phyloP scores from a whole-genome alignment of 2,113 vertebrate species.

The human region DNA sequence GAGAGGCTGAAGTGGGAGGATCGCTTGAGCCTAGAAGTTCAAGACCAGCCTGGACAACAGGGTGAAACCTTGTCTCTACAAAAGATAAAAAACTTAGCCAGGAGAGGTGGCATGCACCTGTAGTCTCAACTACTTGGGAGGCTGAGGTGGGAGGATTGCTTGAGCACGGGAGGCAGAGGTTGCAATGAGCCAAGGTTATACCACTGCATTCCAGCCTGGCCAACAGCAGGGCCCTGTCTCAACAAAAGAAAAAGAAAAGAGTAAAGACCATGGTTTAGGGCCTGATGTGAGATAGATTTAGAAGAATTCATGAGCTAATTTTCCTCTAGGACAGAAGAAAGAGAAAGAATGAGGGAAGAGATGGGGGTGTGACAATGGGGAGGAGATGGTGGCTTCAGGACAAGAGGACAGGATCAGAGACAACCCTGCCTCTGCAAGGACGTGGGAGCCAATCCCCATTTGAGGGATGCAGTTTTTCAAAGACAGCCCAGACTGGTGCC shows the following conservation, averaged over 20 bases:
- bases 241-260: neutral
- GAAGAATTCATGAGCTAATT: neutral
- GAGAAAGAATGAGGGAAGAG: neutral
- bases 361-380: fast-evolving
- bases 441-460: neutral
- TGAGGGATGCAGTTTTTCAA: neutral
- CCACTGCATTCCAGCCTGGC: too few species aligned
- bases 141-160: too few species aligned
- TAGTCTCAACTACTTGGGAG: too few species aligned
- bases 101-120: too few species aligned
- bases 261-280: neutral
- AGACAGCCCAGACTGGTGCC: neutral
- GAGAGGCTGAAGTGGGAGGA: too few species aligned
- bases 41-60: too few species aligned
- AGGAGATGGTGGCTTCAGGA: neutral
- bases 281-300: neutral
- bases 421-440: neutral
- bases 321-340: neutral
- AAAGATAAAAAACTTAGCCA: too few species aligned
- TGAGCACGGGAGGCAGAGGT: too few species aligned
- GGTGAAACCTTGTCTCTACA: too few species aligned
- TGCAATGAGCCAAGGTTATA: too few species aligned
- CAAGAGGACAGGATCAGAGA: neutral
- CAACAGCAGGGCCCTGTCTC: too few species aligned
- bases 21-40: too few species aligned